Evolutionary conservation across 2,888 invertebrate species (phyloP).

Genomic region (Argyra leucocephala): DNA sequence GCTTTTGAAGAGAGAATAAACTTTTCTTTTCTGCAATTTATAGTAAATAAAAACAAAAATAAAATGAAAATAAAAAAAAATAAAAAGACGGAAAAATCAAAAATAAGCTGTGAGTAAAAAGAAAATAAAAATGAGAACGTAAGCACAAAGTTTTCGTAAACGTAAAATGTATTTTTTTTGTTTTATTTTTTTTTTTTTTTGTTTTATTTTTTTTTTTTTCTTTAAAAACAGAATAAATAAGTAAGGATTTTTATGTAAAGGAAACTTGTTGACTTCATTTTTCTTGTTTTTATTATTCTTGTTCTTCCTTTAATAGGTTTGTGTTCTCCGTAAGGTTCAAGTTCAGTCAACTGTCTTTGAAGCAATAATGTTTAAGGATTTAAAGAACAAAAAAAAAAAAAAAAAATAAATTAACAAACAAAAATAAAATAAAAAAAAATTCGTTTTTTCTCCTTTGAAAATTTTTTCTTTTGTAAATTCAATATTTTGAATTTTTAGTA

Average conservation of each 20-base stretch:
- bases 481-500: no score
- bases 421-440: no score
- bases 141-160: not conserved
- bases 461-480: no score
- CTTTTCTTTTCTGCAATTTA: no score
- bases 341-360: slow-evolving; percentile 1
- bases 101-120: not conserved
- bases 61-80: no score
- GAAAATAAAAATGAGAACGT: not conserved
- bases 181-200: no score
- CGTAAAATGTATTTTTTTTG: not conserved
- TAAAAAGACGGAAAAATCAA: no score
- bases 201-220: no score
- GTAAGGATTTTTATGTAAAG: not conserved
- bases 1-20: no score
- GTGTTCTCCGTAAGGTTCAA: not conserved
- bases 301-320: not conserved
- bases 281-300: not conserved
- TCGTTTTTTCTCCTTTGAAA: no score
- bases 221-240: not conserved
- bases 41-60: no score
- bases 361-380: not conserved
- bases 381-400: not conserved
- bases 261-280: not conserved
- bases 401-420: no score